A percentile compares a stretch with the other conserved stretches of the same genome.
These are phyloP conservation scores for Vultur gryphus DNA, from an alignment of 2,797 vertebrate genomes.

Conservation along the genomic window DNA sequence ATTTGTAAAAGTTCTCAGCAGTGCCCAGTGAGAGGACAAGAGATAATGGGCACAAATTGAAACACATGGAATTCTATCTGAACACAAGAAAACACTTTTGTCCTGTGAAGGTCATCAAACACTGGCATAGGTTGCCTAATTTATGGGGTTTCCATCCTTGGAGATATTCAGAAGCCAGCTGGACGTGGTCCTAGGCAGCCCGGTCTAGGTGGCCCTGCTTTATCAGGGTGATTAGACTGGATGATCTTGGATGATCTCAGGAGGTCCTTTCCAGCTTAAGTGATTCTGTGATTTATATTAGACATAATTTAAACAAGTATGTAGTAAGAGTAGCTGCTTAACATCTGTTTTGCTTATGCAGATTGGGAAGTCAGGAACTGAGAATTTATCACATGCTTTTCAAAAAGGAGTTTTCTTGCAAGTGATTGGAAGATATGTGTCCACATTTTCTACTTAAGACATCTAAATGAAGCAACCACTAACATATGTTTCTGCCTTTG, in stretches of 20 bases:
- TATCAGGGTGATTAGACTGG: background rate
- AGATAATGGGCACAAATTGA: background rate
- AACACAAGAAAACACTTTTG: background rate
- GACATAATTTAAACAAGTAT: background rate
- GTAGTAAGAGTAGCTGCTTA: background rate
- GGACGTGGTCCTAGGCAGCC: background rate
- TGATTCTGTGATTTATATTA: background rate
- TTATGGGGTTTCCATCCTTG: background rate
- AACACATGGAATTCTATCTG: background rate
- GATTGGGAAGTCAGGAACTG: background rate
- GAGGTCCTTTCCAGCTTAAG: background rate
- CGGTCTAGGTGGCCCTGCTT: background rate
- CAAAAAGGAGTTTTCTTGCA: background rate
- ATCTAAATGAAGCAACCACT: background rate
- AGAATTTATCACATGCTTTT: background rate
- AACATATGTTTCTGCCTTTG: background rate
- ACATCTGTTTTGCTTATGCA: background rate
- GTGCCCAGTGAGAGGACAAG: background rate
- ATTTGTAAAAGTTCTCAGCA: background rate
- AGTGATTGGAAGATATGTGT: background rate
- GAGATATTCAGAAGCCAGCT: background rate
- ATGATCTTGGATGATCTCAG: background rate
- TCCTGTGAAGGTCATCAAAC: background rate
- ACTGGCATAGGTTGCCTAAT: background rate
- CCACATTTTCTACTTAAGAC: background rate